Evolutionary conservation across 1,140 invertebrate species (phyloP), one percentile per base, ranked within the genome.

Genomic region (Bombus affinis): DNA sequence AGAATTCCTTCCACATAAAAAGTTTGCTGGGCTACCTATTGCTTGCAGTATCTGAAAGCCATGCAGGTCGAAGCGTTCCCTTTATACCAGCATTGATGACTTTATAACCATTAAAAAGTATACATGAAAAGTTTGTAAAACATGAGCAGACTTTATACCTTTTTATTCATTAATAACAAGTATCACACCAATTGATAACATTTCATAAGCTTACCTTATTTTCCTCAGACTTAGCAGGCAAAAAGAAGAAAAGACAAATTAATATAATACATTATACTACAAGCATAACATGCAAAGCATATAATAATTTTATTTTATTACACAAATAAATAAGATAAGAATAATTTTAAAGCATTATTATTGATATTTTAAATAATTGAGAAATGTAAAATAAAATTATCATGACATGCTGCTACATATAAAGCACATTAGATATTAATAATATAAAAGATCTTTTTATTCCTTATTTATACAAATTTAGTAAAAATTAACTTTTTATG

Each of bases 41-140:
- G 83, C 90, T 86, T 83, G 91, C 89, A 86, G 92, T 92, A 92
- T 92, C 92, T 92, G 91, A 91, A 93, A 93, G 92, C 92, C 93
- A 93, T 93, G 93, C 93, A 92, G 86, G 87, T 92, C 87, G 80
- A 92, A 92, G 92, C 92, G 86, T 89, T 90, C 87, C 89, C 90
- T 91, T 88, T 91, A 92, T 89, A 90, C 85, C 84, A 92, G 81
- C 89, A 90, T 39, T 88, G 89, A 85, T 76, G 75, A 90, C 47
- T 83, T 89, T 47, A 76, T 85, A 86, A 87, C 62, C 62, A 73
- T 73, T 62, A 85, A 76, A 53, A 42, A 68, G 32, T 80, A 44
- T 79, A 83, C 35, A 70, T 62, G 65, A 39, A 76, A 62, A 80
- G 18, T 53, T 71, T 71, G 28, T 81, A 78, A 86, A 76, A 44